Evolutionary conservation across 2,797 vertebrate genomes (phyloP), one percentile per base, ranked within the genome.

Genomic region (Sphenopsis melanotis): DNA sequence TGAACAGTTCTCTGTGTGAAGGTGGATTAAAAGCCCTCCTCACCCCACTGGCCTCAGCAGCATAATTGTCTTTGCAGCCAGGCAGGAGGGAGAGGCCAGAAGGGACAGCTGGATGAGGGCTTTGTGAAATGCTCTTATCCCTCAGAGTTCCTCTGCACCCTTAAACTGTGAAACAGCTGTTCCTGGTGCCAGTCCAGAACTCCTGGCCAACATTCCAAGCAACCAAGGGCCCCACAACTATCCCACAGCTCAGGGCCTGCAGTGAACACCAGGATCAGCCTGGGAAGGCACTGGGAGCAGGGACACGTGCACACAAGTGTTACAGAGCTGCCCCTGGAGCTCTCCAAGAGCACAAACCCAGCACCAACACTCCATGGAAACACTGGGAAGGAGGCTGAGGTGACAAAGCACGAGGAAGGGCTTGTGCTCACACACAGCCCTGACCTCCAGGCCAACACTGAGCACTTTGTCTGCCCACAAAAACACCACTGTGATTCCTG

Each of bases 71-170:
- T 36, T 42, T 56, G 88, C 41, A 77, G 50, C 41, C 77, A 83
- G 65, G 79, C 53, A 71, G 95, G 49, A 95, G 59, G 34, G 19
- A 94, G 83, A 95, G 95, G 91, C 32, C 88, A 79, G 53, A 82
- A 49, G 50, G 68, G 78, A 92, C 70, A 95, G 87, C 55, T 86
- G 36, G 47, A 44, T 32, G 84, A 87, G 92, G 19, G 68, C 34
- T 90, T 37, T 90, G 78, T 78, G 66, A 82, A 95, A 95, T 26
- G 49, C 1, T 26, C 24, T 89, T 80, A 77, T 90, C 90, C 83
- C 94, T 74, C 81, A 63, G 83, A 96, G 53, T 3, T 86, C 70
- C 86, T 95, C 64, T 83, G 49, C 29, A 86, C 49, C 74, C 85
- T 34, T 60, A 86, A 91, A 52, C 69, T 37, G 72, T 23, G 57